These are phyloP conservation scores for Therioaphis trifolii DNA, from an alignment of 2,888 invertebrate species.

Conservation along the genomic window DNA sequence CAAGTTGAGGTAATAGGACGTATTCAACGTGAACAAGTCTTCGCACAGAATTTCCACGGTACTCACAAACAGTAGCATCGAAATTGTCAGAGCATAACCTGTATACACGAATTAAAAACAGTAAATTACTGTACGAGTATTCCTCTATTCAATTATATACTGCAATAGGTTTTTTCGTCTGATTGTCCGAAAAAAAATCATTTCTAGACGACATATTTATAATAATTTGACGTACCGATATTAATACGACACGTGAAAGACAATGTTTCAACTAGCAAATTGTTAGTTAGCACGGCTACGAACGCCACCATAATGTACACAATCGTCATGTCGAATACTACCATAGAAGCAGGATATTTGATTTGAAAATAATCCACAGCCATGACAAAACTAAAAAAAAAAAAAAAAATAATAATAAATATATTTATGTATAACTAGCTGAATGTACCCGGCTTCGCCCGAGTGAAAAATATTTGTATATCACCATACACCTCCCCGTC, in stretches of 20 bases:
- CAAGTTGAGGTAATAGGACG: slow-evolving; percentile 85
- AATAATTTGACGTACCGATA: slow-evolving; percentile 86
- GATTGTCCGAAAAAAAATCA: too few relatives aligned
- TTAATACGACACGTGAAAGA: slow-evolving; percentile 86
- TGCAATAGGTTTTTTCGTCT: too few relatives aligned
- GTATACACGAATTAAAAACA: slow-evolving; percentile 36
- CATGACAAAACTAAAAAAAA: slow-evolving; percentile 82
- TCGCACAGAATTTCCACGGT: slow-evolving; percentile 84
- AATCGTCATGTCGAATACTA: slow-evolving; percentile 92
- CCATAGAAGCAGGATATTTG: slow-evolving; percentile 84
- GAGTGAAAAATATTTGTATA: too few relatives aligned
- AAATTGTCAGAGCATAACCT: slow-evolving; percentile 85
- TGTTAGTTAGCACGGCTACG: slow-evolving; percentile 86
- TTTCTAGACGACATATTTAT: too few relatives aligned
- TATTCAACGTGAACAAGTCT: slow-evolving; percentile 82
- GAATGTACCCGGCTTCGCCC: too few relatives aligned
- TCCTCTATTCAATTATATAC: too few relatives aligned
- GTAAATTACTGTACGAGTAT: too few relatives aligned
- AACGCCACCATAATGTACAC: slow-evolving; percentile 92
- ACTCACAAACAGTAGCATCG: slow-evolving; percentile 84
- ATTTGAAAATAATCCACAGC: slow-evolving; percentile 92
- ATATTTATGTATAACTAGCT: too few relatives aligned
- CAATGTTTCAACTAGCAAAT: slow-evolving; percentile 84
- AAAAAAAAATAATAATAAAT: slow-evolving; percentile 47
- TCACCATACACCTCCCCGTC: too few relatives aligned